Evolutionary conservation across 2,797 vertebrate genomes (phyloP).

Genomic region (Esox lucius): DNA sequence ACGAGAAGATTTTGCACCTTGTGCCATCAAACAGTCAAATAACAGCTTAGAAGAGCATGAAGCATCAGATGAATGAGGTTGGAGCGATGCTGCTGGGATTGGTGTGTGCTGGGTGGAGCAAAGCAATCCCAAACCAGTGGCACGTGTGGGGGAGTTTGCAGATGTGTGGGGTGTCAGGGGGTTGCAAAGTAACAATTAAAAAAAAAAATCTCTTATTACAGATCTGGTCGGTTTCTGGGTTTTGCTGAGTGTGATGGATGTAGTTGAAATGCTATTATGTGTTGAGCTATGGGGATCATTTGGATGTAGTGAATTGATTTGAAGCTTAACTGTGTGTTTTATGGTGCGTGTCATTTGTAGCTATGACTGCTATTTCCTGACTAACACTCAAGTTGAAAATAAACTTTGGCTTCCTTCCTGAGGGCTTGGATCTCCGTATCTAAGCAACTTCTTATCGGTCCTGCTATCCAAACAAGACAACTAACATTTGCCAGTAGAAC

Average conservation of each 20-base stretch:
- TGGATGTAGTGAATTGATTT: background rate
- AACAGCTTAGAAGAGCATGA: no score
- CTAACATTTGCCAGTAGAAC: constrained; percentile 32
- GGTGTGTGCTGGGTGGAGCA: no score
- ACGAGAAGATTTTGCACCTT: no score
- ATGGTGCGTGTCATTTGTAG: background rate
- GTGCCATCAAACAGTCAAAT: no score
- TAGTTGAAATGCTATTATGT: constrained; percentile 11
- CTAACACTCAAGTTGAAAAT: background rate
- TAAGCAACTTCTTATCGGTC: background rate
- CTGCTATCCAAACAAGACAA: constrained; percentile 1
- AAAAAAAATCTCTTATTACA: no score
- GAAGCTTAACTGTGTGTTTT: background rate
- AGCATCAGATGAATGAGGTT: no score
- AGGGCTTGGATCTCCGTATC: background rate
- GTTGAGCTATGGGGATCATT: background rate
- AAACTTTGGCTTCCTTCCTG: background rate
- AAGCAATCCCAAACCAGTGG: no score
- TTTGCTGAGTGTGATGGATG: constrained; percentile 8
- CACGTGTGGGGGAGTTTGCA: no score
- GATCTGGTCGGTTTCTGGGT: background rate
- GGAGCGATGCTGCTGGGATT: no score
- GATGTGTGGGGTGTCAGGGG: no score
- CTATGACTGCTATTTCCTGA: background rate
- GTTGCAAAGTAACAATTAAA: no score